Conservation (phyloP, 1,140 invertebrate species). For the Diachasmimorpha longicaudata region DNA sequence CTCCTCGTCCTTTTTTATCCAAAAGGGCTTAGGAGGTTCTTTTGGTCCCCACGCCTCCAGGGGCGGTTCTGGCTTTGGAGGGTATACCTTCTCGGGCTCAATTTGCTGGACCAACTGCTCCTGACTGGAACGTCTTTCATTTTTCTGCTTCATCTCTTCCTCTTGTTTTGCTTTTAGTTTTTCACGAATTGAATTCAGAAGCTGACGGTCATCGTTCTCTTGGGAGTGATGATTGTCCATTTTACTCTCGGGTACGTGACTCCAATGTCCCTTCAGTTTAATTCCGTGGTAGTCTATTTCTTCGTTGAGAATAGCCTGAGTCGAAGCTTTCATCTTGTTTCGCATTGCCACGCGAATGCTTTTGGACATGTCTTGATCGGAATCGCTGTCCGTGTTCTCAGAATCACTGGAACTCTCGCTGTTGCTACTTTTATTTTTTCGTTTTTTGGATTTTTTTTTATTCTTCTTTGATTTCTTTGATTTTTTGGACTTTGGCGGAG, state of each 20-base stretch:
- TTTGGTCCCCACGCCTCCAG: conserved; percentile 57
- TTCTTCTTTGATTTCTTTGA: conserved; percentile 68
- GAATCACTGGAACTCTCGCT: conserved; percentile 61
- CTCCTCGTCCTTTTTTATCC: conserved; percentile 61
- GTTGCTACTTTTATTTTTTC: conserved; percentile 61
- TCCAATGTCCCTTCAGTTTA: conserved; percentile 43
- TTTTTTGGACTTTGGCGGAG: conserved; percentile 43
- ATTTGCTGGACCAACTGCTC: conserved; percentile 30
- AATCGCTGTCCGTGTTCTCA: conserved; percentile 64
- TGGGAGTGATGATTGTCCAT: conserved; percentile 30
- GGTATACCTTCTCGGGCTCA: conserved; percentile 35
- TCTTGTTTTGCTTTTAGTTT: conserved; percentile 60
- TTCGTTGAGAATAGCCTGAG: conserved; percentile 60
- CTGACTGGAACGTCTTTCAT: conserved; percentile 23
- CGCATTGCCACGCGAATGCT: conserved; percentile 74
- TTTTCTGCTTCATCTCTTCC: conserved; percentile 55
- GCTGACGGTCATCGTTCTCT: conserved; percentile 46
- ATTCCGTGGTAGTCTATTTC: conserved; percentile 54
- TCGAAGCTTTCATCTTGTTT: conserved; percentile 64
- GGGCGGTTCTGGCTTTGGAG: conserved; percentile 42
- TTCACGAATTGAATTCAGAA: conserved; percentile 55
- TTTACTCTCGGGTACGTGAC: conserved; percentile 37
- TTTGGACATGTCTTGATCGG: conserved; percentile 63
- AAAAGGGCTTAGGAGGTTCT: conserved; percentile 58
- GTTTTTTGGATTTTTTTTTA: conserved; percentile 67